Evolutionary conservation across 2,888 invertebrate species (phyloP).

Genomic region (Crepidodera aurea): DNA sequence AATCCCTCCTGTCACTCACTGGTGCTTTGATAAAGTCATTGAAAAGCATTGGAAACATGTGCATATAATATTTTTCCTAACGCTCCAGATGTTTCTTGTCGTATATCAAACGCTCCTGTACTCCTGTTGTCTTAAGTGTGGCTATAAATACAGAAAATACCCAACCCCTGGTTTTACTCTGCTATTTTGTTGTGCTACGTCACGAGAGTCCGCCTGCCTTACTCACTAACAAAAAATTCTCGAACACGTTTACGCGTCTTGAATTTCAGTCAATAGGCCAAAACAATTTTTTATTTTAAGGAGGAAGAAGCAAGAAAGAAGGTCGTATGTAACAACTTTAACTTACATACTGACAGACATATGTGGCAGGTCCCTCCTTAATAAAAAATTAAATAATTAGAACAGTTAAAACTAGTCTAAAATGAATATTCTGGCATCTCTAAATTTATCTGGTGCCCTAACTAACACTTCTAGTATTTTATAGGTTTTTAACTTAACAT

Average conservation of each 20-base stretch:
- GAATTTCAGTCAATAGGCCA: conserved; percentile 29
- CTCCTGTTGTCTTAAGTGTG: conserved; percentile 53
- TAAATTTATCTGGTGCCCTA: no score
- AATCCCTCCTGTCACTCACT: conserved; percentile 27
- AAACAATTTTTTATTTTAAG: no score
- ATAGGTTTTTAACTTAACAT: no score
- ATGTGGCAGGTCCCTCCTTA: no score
- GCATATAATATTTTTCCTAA: conserved; percentile 50
- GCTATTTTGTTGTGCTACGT: not conserved
- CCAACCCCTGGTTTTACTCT: conserved; percentile 23
- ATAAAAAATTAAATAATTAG: no score
- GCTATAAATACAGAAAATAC: conserved; percentile 52
- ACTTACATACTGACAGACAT: no score
- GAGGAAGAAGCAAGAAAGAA: no score
- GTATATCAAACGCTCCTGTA: conserved; percentile 47
- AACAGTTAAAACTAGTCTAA: no score
- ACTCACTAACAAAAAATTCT: conserved; percentile 24
- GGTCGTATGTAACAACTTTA: no score
- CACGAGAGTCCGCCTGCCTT: not conserved
- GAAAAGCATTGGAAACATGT: conserved; percentile 35
- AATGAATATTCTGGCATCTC: no score
- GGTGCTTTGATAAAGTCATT: conserved; percentile 33
- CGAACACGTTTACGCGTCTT: conserved; percentile 26
- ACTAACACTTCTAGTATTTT: no score
- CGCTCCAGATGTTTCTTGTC: conserved; percentile 52